Percentiles rank a stretch among this genome's conserved stretches.
Evolutionary conservation across 2,113 vertebrate species (phyloP).

Genomic region (Pelmatolapia mariae): DNA sequence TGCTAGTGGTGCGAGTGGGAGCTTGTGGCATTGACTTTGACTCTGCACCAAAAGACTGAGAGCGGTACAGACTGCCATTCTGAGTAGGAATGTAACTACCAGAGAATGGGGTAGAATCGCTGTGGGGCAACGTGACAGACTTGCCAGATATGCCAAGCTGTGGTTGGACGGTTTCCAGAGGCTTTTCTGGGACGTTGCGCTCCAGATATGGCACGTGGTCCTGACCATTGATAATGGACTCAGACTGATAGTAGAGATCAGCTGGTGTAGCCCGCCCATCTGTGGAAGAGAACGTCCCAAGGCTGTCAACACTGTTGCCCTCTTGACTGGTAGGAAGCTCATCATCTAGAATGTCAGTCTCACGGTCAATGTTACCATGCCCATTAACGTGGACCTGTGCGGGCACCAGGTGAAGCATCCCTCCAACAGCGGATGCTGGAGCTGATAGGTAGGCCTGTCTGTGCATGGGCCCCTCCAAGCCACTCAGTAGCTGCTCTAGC

Average conservation of each 20-base stretch:
- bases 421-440: conserved; percentile 44
- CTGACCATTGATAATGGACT: conserved; percentile 77
- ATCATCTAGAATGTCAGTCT: conserved; percentile 96
- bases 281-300: conserved; percentile 86
- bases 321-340: conserved; percentile 89
- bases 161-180: conserved; percentile 9
- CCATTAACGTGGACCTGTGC: conserved; percentile 95
- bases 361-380: conserved; percentile 78
- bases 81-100: conserved; percentile 64
- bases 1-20: conserved; percentile 88
- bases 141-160: conserved; percentile 26
- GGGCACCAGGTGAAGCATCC: conserved; percentile 82
- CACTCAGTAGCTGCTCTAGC: conserved; percentile 89
- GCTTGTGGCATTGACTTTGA: conserved; percentile 77
- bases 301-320: conserved; percentile 88
- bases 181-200: conserved; percentile 47
- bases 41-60: conserved; percentile 81
- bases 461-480: conserved; percentile 83
- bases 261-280: conserved; percentile 80
- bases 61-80: conserved; percentile 72
- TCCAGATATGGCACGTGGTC: conserved; percentile 66
- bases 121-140: conserved; percentile 54
- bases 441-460: conserved; percentile 65
- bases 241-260: conserved; percentile 74
- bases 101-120: conserved; percentile 28